Conservation (phyloP, 1,140 invertebrate species). For the Bombus impatiens region DNA sequence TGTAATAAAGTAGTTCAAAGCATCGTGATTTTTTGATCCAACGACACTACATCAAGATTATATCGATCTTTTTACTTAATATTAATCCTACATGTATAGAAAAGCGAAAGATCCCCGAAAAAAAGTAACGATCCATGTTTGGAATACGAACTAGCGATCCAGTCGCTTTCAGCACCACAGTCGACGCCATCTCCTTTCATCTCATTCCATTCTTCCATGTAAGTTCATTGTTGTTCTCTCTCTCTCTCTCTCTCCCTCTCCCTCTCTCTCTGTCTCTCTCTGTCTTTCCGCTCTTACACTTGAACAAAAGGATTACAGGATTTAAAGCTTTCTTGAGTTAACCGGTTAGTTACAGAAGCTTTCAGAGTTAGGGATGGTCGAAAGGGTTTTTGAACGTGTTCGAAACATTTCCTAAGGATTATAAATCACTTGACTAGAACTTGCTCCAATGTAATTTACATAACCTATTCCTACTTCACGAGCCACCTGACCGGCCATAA, state of each 20-base stretch:
- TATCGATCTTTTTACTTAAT: background rate
- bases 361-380: background rate
- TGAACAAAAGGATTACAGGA: background rate
- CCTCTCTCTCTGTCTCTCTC: no score
- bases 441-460: background rate
- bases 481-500: background rate
- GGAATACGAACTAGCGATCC: background rate
- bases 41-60: no score
- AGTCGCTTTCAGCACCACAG: no score
- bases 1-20: no score
- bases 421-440: background rate
- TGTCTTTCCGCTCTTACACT: background rate
- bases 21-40: no score
- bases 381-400: background rate
- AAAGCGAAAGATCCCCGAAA: background rate
- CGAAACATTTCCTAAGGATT: background rate
- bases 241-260: background rate
- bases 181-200: background rate
- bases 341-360: background rate
- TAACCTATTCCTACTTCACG: background rate
- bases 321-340: background rate
- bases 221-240: background rate
- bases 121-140: background rate
- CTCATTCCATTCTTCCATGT: background rate
- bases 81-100: background rate